Conservation (phyloP, 2,888 invertebrate genomes). For the Synergus umbraculus region DNA sequence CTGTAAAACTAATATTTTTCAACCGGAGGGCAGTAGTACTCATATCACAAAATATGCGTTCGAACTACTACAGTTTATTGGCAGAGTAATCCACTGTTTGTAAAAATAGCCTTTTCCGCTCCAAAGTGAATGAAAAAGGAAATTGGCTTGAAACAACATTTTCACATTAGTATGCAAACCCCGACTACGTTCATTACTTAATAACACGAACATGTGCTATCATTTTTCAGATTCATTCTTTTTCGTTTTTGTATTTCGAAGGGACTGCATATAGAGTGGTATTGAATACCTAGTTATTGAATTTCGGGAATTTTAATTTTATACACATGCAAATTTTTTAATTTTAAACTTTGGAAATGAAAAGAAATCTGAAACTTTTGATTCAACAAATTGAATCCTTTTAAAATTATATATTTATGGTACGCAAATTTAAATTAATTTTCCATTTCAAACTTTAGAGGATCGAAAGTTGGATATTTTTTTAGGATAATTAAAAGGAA, state of each 20-base stretch:
- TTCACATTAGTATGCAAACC: constrained; percentile 30
- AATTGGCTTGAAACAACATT: constrained; percentile 19
- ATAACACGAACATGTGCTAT: constrained; percentile 21
- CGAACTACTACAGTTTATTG: constrained; percentile 6
- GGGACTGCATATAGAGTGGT: constrained; percentile 17
- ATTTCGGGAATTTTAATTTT: no score
- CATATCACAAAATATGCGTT: constrained; percentile 25
- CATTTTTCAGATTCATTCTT: constrained; percentile 17
- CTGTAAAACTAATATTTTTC: constrained; percentile 28
- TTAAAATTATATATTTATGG: no score
- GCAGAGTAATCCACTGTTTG: constrained; percentile 12
- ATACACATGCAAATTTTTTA: no score
- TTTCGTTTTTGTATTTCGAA: background rate
- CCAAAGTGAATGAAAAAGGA: background rate
- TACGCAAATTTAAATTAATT: no score
- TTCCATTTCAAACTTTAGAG: background rate
- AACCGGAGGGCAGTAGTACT: background rate
- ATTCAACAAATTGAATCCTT: background rate
- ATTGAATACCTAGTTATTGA: constrained; percentile 15
- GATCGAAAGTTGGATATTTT: background rate
- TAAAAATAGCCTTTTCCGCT: constrained; percentile 1
- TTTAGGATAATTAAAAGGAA: background rate
- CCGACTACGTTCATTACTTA: constrained; percentile 22
- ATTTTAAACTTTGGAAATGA: background rate
- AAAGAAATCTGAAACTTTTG: background rate